Percentiles rank a stretch among this genome's conserved stretches.
Conservation (phyloP, 2,113 vertebrate genomes). For the Sialia sialis region DNA sequence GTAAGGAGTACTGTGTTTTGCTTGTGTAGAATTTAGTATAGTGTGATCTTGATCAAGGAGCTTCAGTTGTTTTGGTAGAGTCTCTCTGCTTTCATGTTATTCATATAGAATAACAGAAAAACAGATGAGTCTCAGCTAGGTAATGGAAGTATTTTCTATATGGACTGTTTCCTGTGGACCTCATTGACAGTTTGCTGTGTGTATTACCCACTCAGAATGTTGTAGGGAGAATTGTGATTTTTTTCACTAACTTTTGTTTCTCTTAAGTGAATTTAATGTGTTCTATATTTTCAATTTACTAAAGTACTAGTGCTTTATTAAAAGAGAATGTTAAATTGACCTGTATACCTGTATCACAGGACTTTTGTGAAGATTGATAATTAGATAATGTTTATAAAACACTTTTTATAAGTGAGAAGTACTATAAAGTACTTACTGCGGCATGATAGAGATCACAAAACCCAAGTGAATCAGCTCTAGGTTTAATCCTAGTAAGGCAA, state of each 20-base stretch:
- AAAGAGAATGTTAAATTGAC: constrained; percentile 65
- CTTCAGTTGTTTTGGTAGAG: neutral
- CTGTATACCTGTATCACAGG: constrained; percentile 47
- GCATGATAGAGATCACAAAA: constrained; percentile 59
- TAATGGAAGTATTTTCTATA: neutral
- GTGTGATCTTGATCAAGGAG: neutral
- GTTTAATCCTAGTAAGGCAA: constrained; percentile 67
- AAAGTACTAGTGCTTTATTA: constrained; percentile 61
- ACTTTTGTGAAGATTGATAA: constrained; percentile 59
- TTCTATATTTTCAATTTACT: constrained; percentile 63
- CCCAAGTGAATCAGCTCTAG: constrained; percentile 65
- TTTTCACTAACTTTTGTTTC: constrained; percentile 14
- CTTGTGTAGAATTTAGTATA: neutral
- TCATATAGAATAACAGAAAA: neutral
- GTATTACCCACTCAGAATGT: neutral
- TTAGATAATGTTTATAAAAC: constrained; percentile 61
- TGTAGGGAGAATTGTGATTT: neutral
- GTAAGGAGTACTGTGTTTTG: neutral
- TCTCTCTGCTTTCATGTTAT: neutral
- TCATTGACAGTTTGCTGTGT: neutral
- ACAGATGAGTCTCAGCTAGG: neutral
- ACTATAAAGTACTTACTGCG: constrained; percentile 47
- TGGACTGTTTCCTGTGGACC: neutral
- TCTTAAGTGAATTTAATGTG: constrained; percentile 61
- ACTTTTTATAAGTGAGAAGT: constrained; percentile 55